Percentiles rank a stretch among this genome's conserved stretches.
These are phyloP conservation scores for Typhlomys cinereus DNA, from an alignment of 2,113 vertebrate genomes.

Conservation along the genomic window DNA sequence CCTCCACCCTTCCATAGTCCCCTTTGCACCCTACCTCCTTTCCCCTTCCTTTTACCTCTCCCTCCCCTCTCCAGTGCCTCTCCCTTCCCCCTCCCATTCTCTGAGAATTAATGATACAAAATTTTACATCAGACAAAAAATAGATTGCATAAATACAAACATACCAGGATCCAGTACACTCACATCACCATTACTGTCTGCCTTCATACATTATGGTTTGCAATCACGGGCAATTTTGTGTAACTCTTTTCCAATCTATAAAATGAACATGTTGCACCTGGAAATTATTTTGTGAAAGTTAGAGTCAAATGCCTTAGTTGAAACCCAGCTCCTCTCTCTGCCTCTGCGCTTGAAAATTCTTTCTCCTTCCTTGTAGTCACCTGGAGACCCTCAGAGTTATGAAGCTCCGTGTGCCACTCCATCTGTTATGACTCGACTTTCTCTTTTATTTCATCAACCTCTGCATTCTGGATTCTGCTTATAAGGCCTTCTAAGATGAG, in stretches of 20 bases:
- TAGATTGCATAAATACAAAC: neutral
- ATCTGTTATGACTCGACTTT: neutral
- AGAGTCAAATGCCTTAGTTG: neutral
- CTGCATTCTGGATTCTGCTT: neutral
- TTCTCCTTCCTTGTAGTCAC: neutral
- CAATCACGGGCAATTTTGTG: neutral
- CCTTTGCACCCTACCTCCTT: too few relatives aligned
- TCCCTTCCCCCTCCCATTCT: too few relatives aligned
- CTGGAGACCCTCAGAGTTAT: fast-evolving
- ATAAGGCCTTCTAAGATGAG: too few relatives aligned
- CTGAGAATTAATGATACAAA: neutral
- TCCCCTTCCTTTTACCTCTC: too few relatives aligned
- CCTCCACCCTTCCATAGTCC: too few relatives aligned
- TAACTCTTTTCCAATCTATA: neutral
- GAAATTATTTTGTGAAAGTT: neutral
- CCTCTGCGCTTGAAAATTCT: neutral
- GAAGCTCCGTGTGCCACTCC: fast-evolving
- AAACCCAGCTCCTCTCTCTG: neutral
- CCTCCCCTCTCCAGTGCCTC: too few relatives aligned
- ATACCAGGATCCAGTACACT: fast-evolving
- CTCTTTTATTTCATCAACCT: neutral
- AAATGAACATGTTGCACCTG: neutral
- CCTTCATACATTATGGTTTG: neutral
- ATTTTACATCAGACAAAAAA: neutral
- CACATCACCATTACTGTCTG: neutral